Base-by-base conservation (phyloP, 2,113 vertebrate species). In the Manacus vitellinus region DNA sequence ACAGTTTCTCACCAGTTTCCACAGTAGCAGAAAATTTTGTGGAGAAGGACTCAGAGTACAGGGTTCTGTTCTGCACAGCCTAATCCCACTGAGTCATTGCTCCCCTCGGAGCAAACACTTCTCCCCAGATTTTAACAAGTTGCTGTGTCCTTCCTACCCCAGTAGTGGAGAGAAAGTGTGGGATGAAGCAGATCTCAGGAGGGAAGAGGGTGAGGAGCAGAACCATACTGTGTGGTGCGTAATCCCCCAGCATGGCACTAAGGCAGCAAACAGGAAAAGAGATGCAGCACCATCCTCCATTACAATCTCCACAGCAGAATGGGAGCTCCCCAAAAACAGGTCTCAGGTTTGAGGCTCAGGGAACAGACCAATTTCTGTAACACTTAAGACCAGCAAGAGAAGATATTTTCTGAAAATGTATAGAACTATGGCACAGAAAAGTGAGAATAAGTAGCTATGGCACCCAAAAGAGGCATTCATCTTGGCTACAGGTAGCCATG, bases 201-300 rank as follows among this genome's bases (percentile, higher is more conserved):
- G 14, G 23, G 54, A n/a, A 43, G 20, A 21, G 65, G 35, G 43
- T 31, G 44, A 89, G 44, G 33, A 65, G 11, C 5, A 24, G 21
- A 44, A 27, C 61, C 0, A 0, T 30, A 7, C 14, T 18, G 5
- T 39, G 74, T 22, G 27, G 2, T 19, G 3, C 19, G 25, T 67
- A 19, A 67, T 33, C 8, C 52, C 24, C 33, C 44, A 68, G 54
- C 30, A 8, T 14, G 27, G 21, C 74, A 70, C 23, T 46, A 30
- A 37, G 49, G 33, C 2, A 4, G 54, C 1, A 2, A 73, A 76
- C 0, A 78, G n/a, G 8, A 81, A 30, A 51, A 62, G 10, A 68
- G 30, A 18, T 0, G 3, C 37, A 52, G 61, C 43, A 37, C 43
- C 18, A 41, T 52, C 43, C 62, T 68, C n/a, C 55, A 8, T 52